These are phyloP conservation scores for Coptodon rendalli DNA, from an alignment of 2,113 vertebrate species.

Conservation along the genomic window DNA sequence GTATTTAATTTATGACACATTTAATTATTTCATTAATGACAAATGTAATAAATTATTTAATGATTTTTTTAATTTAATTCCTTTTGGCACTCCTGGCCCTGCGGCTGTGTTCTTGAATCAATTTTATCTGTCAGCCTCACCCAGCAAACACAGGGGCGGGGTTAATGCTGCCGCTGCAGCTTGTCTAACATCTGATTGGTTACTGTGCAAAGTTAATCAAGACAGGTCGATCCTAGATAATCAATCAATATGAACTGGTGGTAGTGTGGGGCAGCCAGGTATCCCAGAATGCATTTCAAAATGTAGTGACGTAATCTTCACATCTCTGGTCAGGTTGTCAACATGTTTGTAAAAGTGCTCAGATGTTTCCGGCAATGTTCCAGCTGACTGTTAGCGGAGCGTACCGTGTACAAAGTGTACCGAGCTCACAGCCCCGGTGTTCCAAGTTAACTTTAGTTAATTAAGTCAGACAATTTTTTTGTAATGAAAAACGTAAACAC, in stretches of 20 bases:
- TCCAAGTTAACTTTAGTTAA: not conserved
- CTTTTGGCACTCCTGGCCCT: not conserved
- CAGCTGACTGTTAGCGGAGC: not conserved
- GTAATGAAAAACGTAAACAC: not conserved
- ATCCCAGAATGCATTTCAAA: not conserved
- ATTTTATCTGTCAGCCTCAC: not conserved
- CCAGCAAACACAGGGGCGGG: rapidly evolving
- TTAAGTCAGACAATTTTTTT: rapidly evolving
- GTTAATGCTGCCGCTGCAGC: not conserved
- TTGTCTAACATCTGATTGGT: not conserved
- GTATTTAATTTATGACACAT: not conserved
- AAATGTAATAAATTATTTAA: not conserved
- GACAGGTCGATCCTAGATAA: not conserved
- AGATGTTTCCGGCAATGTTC: not conserved
- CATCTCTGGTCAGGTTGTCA: not conserved
- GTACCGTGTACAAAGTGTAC: rapidly evolving
- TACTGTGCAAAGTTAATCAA: not conserved
- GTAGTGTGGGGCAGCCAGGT: not conserved
- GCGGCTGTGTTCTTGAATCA: not conserved
- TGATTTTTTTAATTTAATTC: not conserved
- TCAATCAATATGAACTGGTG: not conserved
- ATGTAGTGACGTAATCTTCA: not conserved
- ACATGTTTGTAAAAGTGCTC: not conserved
- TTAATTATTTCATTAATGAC: not conserved
- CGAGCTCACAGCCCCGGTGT: not conserved